Conservation (phyloP, 2,888 invertebrate species). For the Leptura quadrifasciata region DNA sequence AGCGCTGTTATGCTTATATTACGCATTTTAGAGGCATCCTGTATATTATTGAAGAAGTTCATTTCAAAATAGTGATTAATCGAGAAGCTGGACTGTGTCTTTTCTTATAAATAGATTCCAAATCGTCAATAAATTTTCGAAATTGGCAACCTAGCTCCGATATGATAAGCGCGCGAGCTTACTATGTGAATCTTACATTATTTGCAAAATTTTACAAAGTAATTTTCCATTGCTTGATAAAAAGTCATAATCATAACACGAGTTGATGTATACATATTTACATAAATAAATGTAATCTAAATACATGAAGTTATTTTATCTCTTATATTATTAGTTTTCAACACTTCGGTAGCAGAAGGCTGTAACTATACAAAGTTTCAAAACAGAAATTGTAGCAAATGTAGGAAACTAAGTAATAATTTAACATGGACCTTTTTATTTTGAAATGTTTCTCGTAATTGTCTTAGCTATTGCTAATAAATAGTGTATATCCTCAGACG, state of each 20-base stretch:
- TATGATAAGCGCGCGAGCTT: not conserved
- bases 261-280: slow-evolving; percentile 4
- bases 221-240: slow-evolving; percentile 2
- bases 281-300: slow-evolving; percentile 19
- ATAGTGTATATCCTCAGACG: too few species aligned
- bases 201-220: not conserved
- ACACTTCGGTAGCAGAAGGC: not conserved
- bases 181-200: not conserved
- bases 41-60: not conserved
- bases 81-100: not conserved
- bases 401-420: too few species aligned
- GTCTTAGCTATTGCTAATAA: too few species aligned
- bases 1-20: too few species aligned
- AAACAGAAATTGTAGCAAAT: too few species aligned
- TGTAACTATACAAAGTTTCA: too few species aligned
- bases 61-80: not conserved
- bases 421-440: too few species aligned
- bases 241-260: slow-evolving; percentile 9
- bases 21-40: too few species aligned
- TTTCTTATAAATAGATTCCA: not conserved
- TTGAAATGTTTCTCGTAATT: too few species aligned
- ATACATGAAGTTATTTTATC: not conserved
- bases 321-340: not conserved
- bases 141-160: slow-evolving; percentile 7
- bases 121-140: not conserved